These are phyloP conservation scores for Ametastegia equiseti DNA, from an alignment of 2,888 invertebrate species.

Conservation along the genomic window DNA sequence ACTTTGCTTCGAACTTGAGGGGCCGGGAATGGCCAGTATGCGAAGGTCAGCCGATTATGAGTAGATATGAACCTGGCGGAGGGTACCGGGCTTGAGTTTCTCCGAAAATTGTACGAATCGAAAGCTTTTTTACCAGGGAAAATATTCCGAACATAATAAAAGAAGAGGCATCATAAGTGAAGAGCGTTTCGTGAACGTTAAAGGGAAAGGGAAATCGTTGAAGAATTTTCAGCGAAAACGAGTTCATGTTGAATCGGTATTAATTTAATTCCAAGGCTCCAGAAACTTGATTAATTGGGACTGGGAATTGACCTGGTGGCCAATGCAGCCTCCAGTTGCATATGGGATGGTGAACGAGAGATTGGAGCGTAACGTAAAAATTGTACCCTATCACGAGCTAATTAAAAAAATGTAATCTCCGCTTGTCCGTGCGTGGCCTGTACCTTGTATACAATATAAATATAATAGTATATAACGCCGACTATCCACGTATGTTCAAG, in stretches of 20 bases:
- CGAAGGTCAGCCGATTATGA: conserved; percentile 73
- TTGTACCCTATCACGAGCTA: conserved; percentile 35
- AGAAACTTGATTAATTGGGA: background rate
- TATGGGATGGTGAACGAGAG: conserved; percentile 12
- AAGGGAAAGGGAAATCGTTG: background rate
- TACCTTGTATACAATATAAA: conserved; percentile 7
- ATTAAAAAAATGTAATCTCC: conserved; percentile 44
- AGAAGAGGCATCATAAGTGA: background rate
- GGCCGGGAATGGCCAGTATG: conserved; percentile 72
- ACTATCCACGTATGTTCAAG: conserved; percentile 12
- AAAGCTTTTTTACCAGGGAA: conserved; percentile 14
- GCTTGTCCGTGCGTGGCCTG: conserved; percentile 9
- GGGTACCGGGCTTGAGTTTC: conserved; percentile 40
- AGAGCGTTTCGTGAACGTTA: background rate
- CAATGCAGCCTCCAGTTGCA: background rate
- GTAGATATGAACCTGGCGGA: conserved; percentile 53
- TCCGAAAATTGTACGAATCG: conserved; percentile 45
- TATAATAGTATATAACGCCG: conserved; percentile 9
- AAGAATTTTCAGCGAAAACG: conserved; percentile 12
- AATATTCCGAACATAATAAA: background rate
- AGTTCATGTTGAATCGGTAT: background rate
- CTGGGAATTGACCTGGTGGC: background rate
- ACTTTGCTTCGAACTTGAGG: conserved; percentile 61
- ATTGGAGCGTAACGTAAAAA: conserved; percentile 35
- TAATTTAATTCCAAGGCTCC: background rate